phyloP scores from a whole-genome alignment of 2,113 vertebrate genomes.

The rabbit (Oryctolagus cuniculus) region DNA sequence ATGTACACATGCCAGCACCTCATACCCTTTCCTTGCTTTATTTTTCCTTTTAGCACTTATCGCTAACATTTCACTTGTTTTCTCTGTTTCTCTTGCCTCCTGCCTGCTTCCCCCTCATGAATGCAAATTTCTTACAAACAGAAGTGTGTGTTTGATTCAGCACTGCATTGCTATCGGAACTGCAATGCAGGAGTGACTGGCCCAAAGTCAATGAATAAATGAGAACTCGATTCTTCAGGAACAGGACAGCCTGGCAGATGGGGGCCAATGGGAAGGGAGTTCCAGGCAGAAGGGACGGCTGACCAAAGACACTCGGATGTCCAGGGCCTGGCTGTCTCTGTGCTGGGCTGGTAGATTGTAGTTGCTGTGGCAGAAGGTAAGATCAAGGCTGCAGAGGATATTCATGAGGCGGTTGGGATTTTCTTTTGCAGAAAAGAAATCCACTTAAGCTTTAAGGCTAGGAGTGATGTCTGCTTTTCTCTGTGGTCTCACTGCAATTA shows the following conservation, averaged over 20 bases:
- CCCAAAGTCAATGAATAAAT: not conserved
- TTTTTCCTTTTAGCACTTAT: not conserved
- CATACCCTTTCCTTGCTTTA: not conserved
- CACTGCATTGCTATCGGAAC: not conserved
- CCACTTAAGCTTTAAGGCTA: not conserved
- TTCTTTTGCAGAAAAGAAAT: not conserved
- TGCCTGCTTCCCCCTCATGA: not conserved
- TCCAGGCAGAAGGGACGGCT: not conserved
- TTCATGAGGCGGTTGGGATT: not conserved
- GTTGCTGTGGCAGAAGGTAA: not conserved
- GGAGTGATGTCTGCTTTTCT: not conserved
- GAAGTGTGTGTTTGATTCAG: not conserved
- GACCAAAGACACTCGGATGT: not conserved
- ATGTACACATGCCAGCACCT: not conserved
- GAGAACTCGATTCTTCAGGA: not conserved
- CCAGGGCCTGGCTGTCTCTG: not conserved
- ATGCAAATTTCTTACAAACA: not conserved
- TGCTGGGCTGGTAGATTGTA: not conserved
- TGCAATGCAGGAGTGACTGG: not conserved
- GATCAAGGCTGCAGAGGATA: not conserved
- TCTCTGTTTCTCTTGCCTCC: not conserved
- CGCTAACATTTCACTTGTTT: not conserved
- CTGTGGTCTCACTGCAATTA: not conserved
- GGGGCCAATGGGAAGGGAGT: not conserved
- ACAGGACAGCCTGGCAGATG: not conserved